Evolutionary conservation across 2,888 invertebrate genomes (phyloP).

Genomic region (Achlya flavicornis): DNA sequence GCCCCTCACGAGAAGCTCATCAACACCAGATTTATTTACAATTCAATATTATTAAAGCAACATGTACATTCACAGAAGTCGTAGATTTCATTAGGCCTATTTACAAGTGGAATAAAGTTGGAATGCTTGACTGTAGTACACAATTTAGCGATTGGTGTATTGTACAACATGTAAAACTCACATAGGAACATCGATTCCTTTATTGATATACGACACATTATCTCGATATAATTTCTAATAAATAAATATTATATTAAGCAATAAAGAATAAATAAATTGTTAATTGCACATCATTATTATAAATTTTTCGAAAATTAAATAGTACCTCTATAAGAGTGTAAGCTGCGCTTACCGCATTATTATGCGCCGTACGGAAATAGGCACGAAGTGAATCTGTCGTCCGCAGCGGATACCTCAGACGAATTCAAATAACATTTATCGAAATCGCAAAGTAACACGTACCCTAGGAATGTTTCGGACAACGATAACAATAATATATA

Average conservation of each 20-base stretch:
- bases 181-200: conserved; percentile 79
- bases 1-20: conserved; percentile 67
- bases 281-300: conserved; percentile 78
- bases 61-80: conserved; percentile 73
- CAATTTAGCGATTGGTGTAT: conserved; percentile 65
- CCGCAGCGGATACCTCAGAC: conserved; percentile 48
- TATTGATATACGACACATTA: conserved; percentile 61
- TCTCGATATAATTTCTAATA: conserved; percentile 74
- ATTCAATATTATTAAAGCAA: conserved; percentile 73
- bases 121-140: conserved; percentile 79
- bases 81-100: conserved; percentile 80
- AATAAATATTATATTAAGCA: conserved; percentile 80
- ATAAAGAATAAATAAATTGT: conserved; percentile 78
- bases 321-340: conserved; percentile 56
- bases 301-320: conserved; percentile 73
- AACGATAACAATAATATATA: conserved; percentile 67
- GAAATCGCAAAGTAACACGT: conserved; percentile 59
- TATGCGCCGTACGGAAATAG: conserved; percentile 61
- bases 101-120: conserved; percentile 82
- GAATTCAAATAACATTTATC: conserved; percentile 47
- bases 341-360: conserved; percentile 68
- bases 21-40: conserved; percentile 75
- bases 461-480: conserved; percentile 77
- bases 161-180: conserved; percentile 69
- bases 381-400: conserved; percentile 63